Conservation (phyloP, 1,140 invertebrate genomes). For the Chelonus insularis region DNA sequence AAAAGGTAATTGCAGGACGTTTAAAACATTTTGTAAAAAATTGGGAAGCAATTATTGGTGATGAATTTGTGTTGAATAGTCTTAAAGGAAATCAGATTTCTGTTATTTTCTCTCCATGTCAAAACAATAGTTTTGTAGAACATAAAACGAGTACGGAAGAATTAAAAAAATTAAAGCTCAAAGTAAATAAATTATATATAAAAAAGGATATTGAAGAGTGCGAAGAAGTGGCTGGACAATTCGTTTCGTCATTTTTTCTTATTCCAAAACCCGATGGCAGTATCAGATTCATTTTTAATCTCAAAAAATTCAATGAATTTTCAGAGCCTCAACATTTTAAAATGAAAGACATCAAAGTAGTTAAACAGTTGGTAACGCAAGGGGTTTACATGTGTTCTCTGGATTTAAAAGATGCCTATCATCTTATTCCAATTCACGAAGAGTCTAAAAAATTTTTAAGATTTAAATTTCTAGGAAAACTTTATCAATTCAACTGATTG, state of each 20-base stretch:
- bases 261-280: conserved; percentile 16
- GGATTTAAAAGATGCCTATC: conserved; percentile 26
- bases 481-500: conserved; percentile 22
- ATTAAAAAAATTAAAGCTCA: background rate
- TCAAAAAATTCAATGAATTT: conserved; percentile 18
- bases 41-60: background rate
- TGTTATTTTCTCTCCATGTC: background rate
- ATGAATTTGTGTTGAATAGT: background rate
- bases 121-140: background rate
- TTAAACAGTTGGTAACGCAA: conserved; percentile 3
- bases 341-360: conserved; percentile 13
- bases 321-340: conserved; percentile 15
- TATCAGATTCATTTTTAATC: conserved; percentile 21
- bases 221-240: background rate
- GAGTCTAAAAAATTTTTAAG: conserved; percentile 7
- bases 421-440: conserved; percentile 5
- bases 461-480: conserved; percentile 9
- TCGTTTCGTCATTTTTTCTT: conserved; percentile 18
- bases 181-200: background rate
- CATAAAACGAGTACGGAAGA: background rate
- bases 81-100: background rate
- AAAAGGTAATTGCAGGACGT: background rate
- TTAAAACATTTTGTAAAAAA: background rate
- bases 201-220: background rate
- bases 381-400: conserved; percentile 10